Conservation (phyloP, 2,113 vertebrate species). For the Cygnus atratus region DNA sequence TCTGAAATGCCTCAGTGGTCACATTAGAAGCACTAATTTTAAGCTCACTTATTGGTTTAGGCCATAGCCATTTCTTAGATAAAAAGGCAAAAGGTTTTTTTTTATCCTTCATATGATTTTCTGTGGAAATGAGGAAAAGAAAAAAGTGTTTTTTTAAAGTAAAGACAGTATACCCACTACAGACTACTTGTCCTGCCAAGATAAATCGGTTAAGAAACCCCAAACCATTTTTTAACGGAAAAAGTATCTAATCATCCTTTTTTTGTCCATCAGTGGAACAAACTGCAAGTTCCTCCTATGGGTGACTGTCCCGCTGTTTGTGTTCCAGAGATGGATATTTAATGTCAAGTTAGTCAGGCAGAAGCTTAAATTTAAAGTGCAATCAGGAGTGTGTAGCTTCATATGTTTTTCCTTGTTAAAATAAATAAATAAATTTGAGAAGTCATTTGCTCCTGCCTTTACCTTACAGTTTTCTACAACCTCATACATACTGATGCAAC, state of each 20-base stretch:
- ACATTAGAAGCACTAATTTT: slow-evolving; percentile 51
- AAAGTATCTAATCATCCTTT: background rate
- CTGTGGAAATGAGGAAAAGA: background rate
- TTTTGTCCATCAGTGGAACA: background rate
- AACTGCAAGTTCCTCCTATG: background rate
- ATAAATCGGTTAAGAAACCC: background rate
- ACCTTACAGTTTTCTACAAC: background rate
- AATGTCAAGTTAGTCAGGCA: background rate
- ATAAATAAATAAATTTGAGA: background rate
- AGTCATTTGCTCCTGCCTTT: background rate
- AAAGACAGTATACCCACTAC: background rate
- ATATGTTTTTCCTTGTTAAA: background rate
- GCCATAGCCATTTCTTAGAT: slow-evolving; percentile 9
- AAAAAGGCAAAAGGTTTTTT: background rate
- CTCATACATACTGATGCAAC: background rate
- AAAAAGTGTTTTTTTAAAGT: background rate
- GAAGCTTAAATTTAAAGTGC: background rate
- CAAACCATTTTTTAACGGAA: background rate
- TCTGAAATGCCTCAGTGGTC: slow-evolving; percentile 55
- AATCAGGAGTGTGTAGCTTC: background rate
- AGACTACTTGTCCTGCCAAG: slow-evolving; percentile 26
- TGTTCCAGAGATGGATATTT: background rate
- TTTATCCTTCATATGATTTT: slow-evolving; percentile 24
- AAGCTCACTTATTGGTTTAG: slow-evolving; percentile 10
- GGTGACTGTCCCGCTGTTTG: background rate